Percentiles rank a stretch among this genome's conserved stretches.
These are phyloP conservation scores for Bruchidius siliquastri DNA, from an alignment of 2,888 invertebrate genomes.

Conservation along the genomic window DNA sequence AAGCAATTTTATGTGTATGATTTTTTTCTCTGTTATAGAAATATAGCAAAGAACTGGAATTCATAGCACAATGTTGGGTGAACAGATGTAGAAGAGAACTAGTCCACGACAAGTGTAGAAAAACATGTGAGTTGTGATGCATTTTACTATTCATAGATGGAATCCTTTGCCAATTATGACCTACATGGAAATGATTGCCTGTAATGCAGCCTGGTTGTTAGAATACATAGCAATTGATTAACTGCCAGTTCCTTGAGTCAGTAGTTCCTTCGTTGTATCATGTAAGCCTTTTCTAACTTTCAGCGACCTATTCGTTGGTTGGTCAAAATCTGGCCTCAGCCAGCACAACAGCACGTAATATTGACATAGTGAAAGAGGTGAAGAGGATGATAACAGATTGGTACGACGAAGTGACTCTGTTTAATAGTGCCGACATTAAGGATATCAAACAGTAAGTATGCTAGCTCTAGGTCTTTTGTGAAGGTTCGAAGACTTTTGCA, in stretches of 20 bases:
- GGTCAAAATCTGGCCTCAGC: conserved; percentile 42
- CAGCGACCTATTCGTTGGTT: conserved; percentile 33
- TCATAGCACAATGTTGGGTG: conserved; percentile 44
- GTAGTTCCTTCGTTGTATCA: no score
- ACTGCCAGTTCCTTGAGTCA: no score
- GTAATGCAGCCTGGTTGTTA: no score
- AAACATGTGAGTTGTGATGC: conserved; percentile 34
- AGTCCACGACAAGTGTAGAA: conserved; percentile 38
- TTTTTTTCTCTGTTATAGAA: conserved; percentile 29
- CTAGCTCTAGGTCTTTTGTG: background rate
- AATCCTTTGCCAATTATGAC: no score
- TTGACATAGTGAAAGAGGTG: conserved; percentile 30
- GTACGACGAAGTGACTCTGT: conserved; percentile 42
- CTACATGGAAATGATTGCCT: no score
- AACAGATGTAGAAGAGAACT: conserved; percentile 40
- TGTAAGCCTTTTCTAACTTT: no score
- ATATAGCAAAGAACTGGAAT: conserved; percentile 42
- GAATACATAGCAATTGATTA: no score
- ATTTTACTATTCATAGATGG: no score
- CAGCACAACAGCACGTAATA: conserved; percentile 31
- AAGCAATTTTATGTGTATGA: no score
- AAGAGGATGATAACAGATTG: conserved; percentile 35
- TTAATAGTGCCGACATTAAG: conserved; percentile 34
- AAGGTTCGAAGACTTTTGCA: no score
- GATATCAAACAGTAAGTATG: conserved; percentile 28